Evolutionary conservation across 2,888 invertebrate species (phyloP), one percentile per base, ranked within the genome.

Genomic region (Andrena haemorrhoa): DNA sequence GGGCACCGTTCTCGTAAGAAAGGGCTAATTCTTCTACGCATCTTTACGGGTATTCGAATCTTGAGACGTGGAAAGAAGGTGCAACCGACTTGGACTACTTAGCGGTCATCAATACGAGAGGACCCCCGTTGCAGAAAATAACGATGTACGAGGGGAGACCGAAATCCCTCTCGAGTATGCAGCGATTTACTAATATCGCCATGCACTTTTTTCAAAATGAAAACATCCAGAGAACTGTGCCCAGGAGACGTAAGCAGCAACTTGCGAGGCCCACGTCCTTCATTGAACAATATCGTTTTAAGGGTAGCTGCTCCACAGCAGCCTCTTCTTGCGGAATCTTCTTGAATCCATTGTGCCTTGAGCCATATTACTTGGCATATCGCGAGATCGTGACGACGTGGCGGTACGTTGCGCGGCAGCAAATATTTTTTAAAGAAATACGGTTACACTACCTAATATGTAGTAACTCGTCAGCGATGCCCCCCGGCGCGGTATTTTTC

Each of bases 41-140:
- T 16, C 88, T 89, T 87, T 86, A 86, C 73, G 75, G 69, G 69
- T 71, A 70, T 41, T 58, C 47, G 79, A 82, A 75, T 65, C 79
- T 75, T 69, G 68, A 63, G 41, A 73, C 64, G 77, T 65, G 65
- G 74, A 82, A 75, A 72, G 74, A 47, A 53, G 70, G 33, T 51
- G 58, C 60, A 64, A 80, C 53, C 12, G 41, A 16, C 41, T 12
- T 41, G 5, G 41, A 84, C 79, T 82, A 82, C 64, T 68, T 77
- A 79, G 16, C 41, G 41, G 41, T 41, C 4, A 41, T 16, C 41
- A 16, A 41, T 41, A 41, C 41, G 41, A 41, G 16, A 41, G 16
- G 4, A 16, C 4, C 4, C 12, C 5, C 41, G 41, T 41, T 16
- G 16, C 41, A 41, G 41, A 41, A 41, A 41, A 41, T 41, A 41